Base-by-base conservation (phyloP, 1,140 invertebrate species). In the Episyrphus balteatus region DNA sequence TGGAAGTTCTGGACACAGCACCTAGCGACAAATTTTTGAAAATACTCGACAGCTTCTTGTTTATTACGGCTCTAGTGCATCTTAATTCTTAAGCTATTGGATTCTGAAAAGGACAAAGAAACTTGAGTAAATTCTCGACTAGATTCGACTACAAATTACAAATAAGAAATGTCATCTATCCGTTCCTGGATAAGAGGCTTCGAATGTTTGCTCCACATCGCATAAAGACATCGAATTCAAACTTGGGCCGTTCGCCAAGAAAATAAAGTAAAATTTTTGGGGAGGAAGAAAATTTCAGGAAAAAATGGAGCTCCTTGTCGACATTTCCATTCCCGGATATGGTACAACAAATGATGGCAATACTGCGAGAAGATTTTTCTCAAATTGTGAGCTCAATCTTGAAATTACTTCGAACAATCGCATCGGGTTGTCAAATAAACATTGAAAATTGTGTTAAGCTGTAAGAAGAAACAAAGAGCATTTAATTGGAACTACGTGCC, bases 341-440 rank as follows among this genome's bases (percentile, higher is more conserved):
- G 66, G 66, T 9, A 68, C 49, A 37, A 54, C 61, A 3, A 69
- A 70, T 53, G 60, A 64, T 47, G 62, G 66, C 12, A 70, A 68
- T 51, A 69, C 65, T 14, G 61, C 62, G 37, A 47, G 63, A 37
- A 55, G 61, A 33, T 66, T 67, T 58, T 66, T 69, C 53, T 39
- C 51, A 18, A 52, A 64, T 44, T 45, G 58, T n/a, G 19, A 52
- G 49, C 31, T 59, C 19, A 50, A 53, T 39, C 38, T 56, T 42
- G 41, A 53, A 43, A 64, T 69, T 17, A 62, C 58, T 30, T 14
- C 13, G 36, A 37, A 17, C 15, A 14, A 6, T 37, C 6, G 13
- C 36, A 14, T n/a, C 13, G 3, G 36, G 36, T 17, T 6, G 15
- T 37, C 13, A 37, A 11, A 37, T 37, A 37, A 37, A 37, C 36